phyloP scores from a whole-genome alignment of 2,113 vertebrate genomes.

The Hylia prasina region DNA sequence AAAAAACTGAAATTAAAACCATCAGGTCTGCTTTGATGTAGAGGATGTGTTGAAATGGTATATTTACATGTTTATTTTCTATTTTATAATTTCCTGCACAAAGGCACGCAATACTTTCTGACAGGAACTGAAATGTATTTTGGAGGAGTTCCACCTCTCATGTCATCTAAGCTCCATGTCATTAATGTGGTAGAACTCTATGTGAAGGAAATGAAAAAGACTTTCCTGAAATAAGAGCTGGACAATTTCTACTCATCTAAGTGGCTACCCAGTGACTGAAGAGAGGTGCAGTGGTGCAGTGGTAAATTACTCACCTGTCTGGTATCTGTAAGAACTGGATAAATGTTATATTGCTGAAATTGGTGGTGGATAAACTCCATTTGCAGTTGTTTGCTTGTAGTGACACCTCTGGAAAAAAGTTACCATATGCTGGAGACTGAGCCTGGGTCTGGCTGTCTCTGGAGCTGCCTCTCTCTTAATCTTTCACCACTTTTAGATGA shows the following conservation, averaged over 20 bases:
- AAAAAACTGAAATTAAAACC: conserved; percentile 51
- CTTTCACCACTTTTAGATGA: neutral
- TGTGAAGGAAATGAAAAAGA: neutral
- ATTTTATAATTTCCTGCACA: conserved; percentile 48
- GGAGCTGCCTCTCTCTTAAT: neutral
- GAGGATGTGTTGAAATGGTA: conserved; percentile 55
- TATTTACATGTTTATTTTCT: conserved; percentile 62
- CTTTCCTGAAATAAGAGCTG: neutral
- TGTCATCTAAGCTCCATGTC: neutral
- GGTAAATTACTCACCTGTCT: conserved; percentile 13
- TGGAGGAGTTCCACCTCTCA: conserved; percentile 16
- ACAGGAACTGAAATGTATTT: conserved; percentile 34
- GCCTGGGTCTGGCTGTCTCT: neutral
- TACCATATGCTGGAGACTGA: neutral
- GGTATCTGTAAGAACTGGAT: neutral
- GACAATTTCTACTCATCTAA: neutral
- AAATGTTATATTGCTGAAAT: neutral
- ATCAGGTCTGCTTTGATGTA: conserved; percentile 48
- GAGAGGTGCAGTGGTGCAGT: neutral
- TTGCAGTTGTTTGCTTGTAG: neutral
- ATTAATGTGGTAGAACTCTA: neutral
- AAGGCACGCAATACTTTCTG: conserved; percentile 38
- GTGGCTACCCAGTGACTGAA: neutral
- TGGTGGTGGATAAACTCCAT: neutral
- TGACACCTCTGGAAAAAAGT: neutral